Evolutionary conservation across 2,888 invertebrate genomes (phyloP).

Genomic region (Netelia fuscicornis): DNA sequence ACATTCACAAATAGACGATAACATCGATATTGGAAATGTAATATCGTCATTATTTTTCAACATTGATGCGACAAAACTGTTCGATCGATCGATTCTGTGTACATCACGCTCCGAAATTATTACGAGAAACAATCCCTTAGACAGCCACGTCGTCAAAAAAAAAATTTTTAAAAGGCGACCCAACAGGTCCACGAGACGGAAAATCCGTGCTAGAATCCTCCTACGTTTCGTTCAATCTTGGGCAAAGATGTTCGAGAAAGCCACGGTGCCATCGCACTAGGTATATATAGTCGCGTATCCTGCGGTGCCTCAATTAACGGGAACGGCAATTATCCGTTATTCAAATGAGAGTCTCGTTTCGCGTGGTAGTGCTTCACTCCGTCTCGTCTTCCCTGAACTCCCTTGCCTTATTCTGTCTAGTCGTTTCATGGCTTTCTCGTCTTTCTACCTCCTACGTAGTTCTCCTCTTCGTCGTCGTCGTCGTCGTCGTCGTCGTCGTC

Average conservation of each 20-base stretch:
- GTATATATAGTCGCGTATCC: slow-evolving; percentile 69
- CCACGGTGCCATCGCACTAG: not conserved
- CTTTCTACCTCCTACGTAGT: not conserved
- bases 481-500: not conserved
- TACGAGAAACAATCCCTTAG: too few relatives aligned
- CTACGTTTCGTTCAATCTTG: slow-evolving; percentile 75
- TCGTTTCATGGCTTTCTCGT: not conserved
- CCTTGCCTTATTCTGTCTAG: too few relatives aligned
- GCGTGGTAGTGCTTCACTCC: not conserved
- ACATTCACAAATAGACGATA: too few relatives aligned
- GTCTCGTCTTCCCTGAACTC: not conserved
- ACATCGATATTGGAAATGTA: too few relatives aligned
- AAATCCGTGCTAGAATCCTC: slow-evolving; percentile 49
- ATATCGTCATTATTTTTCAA: too few relatives aligned
- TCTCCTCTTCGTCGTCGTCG: not conserved
- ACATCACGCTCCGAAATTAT: too few relatives aligned
- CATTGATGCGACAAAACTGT: too few relatives aligned
- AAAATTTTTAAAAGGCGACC: not conserved
- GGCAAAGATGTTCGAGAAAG: slow-evolving; percentile 30
- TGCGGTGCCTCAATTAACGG: slow-evolving; percentile 81
- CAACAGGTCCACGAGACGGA: slow-evolving; percentile 16
- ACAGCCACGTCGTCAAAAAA: not conserved
- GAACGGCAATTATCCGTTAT: slow-evolving; percentile 76
- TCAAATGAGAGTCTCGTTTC: not conserved
- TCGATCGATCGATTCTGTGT: too few relatives aligned